A percentile compares a stretch with the other conserved stretches of the same genome.
These are phyloP conservation scores for Solenopsis fugax DNA, from an alignment of 1,140 invertebrate genomes.

Conservation along the genomic window DNA sequence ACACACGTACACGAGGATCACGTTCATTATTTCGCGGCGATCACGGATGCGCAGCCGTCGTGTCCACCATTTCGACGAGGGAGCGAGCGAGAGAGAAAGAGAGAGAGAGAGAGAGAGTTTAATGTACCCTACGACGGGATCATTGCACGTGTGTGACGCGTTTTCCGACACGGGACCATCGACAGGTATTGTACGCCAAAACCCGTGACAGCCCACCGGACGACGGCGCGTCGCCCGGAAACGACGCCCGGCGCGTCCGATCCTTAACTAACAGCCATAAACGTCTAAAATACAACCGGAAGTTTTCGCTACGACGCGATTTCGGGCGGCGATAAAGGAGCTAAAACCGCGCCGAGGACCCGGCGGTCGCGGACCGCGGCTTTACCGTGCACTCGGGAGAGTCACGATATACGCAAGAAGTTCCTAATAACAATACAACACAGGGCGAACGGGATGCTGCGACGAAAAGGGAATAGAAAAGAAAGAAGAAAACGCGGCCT, in stretches of 20 bases:
- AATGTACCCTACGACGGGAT: conserved; percentile 67
- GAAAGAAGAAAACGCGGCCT: conserved; percentile 12
- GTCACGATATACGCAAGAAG: conserved; percentile 10
- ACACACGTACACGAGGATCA: conserved; percentile 45
- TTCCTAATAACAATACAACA: conserved; percentile 11
- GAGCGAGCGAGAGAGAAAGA: background rate
- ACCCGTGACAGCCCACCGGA: conserved; percentile 3
- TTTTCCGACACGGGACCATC: conserved; percentile 25
- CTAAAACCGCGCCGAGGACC: background rate
- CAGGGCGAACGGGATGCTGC: conserved; percentile 33
- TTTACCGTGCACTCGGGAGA: background rate
- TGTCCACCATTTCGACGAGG: conserved; percentile 65
- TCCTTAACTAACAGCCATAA: conserved; percentile 66
- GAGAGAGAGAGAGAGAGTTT: conserved; percentile 40
- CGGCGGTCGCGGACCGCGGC: conserved; percentile 25
- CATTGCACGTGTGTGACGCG: conserved; percentile 69
- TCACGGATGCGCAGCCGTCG: conserved; percentile 69
- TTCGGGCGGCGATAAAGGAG: background rate
- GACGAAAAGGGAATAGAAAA: conserved; percentile 28
- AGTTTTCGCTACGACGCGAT: conserved; percentile 20
- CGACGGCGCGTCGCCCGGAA: background rate
- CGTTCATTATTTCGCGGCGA: conserved; percentile 76
- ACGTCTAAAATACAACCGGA: conserved; percentile 72
- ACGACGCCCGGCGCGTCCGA: background rate
- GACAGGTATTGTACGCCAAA: conserved; percentile 27